Evolutionary conservation across 2,888 invertebrate genomes (phyloP).

Genomic region (Drosophila subsilvestris): DNA sequence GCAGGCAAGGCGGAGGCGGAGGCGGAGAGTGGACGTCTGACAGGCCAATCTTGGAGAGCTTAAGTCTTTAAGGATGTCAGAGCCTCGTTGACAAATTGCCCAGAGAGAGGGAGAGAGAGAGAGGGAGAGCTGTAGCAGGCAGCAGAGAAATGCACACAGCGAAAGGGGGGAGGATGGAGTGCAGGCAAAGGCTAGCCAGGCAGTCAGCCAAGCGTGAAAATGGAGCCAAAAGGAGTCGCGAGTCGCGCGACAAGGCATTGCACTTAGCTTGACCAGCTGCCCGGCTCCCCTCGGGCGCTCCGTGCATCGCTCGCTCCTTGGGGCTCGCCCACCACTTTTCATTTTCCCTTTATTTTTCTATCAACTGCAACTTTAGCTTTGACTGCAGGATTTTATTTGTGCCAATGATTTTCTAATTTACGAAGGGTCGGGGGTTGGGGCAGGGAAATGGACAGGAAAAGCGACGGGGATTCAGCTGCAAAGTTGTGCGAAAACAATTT

Average conservation of each 20-base stretch:
- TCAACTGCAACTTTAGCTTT: slow-evolving; percentile 52
- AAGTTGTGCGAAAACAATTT: slow-evolving; percentile 59
- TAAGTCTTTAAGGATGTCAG: slow-evolving; percentile 67
- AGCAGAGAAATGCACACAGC: slow-evolving; percentile 4
- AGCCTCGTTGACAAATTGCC: slow-evolving; percentile 58
- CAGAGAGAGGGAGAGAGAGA: background rate
- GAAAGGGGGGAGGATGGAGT: background rate
- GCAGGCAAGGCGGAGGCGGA: background rate
- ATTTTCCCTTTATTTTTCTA: background rate
- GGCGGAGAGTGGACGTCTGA: slow-evolving; percentile 21
- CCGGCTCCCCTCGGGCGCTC: too few species aligned
- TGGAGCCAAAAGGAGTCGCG: slow-evolving; percentile 49
- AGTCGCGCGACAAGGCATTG: slow-evolving; percentile 66
- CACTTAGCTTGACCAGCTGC: slow-evolving; percentile 71
- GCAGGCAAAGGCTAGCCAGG: background rate
- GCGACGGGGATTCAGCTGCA: slow-evolving; percentile 1
- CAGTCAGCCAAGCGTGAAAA: slow-evolving; percentile 58
- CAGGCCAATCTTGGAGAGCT: slow-evolving; percentile 54
- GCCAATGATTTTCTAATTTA: slow-evolving; percentile 75
- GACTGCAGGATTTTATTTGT: slow-evolving; percentile 67
- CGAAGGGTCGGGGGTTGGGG: slow-evolving; percentile 1
- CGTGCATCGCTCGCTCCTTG: too few species aligned
- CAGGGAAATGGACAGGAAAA: slow-evolving; percentile 20
- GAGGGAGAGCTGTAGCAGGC: background rate
- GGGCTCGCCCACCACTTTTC: too few species aligned